These are phyloP conservation scores for Brachionus asplanchnoidis DNA, from an alignment of 1,140 invertebrate genomes.

Conservation along the genomic window DNA sequence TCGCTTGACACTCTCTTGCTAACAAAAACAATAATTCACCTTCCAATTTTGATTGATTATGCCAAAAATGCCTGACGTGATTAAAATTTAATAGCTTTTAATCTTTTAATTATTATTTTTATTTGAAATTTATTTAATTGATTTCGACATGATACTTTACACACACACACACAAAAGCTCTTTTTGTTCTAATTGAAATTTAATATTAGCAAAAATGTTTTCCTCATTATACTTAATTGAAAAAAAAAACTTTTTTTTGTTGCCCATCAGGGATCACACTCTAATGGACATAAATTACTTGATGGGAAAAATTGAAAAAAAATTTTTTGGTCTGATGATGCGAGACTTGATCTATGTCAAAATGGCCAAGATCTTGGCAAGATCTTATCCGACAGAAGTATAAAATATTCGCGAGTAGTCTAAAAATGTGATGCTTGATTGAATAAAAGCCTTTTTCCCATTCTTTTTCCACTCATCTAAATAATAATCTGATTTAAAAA, in stretches of 20 bases:
- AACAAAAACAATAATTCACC: neutral
- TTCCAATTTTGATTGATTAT: slow-evolving; percentile 4
- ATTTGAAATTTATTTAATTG: slow-evolving; percentile 27
- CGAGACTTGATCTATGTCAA: neutral
- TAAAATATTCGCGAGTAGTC: neutral
- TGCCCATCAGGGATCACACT: neutral
- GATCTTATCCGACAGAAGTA: neutral
- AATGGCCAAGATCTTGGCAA: neutral
- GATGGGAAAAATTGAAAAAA: neutral
- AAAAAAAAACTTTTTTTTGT: neutral
- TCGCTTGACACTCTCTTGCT: slow-evolving; percentile 9
- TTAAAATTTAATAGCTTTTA: slow-evolving; percentile 29
- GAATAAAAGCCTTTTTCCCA: neutral
- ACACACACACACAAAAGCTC: neutral
- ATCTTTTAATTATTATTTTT: slow-evolving; percentile 34
- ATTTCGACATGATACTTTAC: slow-evolving; percentile 14
- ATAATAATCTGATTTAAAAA: neutral
- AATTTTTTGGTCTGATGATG: neutral
- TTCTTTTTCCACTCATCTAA: neutral
- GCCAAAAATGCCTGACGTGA: neutral
- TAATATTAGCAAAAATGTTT: neutral
- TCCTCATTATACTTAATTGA: neutral
- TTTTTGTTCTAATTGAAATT: neutral
- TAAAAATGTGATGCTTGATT: neutral
- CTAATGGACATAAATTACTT: neutral